These are phyloP conservation scores for Heliconius hortense DNA, from an alignment of 2,888 invertebrate species.

Conservation along the genomic window DNA sequence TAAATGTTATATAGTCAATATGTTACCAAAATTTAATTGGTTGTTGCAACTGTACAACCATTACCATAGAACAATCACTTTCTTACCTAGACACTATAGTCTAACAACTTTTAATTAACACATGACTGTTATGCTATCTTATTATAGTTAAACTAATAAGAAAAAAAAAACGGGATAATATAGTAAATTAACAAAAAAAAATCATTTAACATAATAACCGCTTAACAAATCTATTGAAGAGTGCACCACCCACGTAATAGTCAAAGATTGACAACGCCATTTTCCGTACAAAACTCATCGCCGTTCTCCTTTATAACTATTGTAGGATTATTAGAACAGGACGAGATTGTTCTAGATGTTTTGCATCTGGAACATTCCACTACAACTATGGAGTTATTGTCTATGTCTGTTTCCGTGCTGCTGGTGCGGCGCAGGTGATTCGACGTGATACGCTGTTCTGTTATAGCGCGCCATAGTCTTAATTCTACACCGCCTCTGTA, in stretches of 20 bases:
- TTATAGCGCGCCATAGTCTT: conserved; percentile 91
- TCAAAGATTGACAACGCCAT: conserved; percentile 70
- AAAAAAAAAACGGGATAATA: background rate
- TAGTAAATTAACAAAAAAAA: background rate
- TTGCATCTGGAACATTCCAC: conserved; percentile 73
- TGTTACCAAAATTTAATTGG: no score
- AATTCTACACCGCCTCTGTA: conserved; percentile 91
- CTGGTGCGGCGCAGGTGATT: conserved; percentile 63
- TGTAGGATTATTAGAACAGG: conserved; percentile 65
- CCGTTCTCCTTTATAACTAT: conserved; percentile 66
- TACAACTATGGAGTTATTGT: conserved; percentile 73
- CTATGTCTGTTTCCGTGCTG: conserved; percentile 74
- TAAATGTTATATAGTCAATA: no score
- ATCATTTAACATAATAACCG: conserved; percentile 14
- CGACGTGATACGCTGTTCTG: conserved; percentile 77
- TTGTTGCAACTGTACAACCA: no score
- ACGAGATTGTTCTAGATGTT: conserved; percentile 54
- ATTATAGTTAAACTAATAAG: background rate
- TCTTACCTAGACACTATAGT: background rate
- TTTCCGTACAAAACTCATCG: conserved; percentile 62
- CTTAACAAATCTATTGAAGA: conserved; percentile 61
- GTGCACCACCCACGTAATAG: conserved; percentile 80
- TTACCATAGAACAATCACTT: background rate
- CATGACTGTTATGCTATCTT: no score
- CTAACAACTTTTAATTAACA: background rate